Percentiles rank a stretch among this genome's conserved stretches.
phyloP scores from a whole-genome alignment of 2,888 invertebrate genomes.

The Dioctria linearis region DNA sequence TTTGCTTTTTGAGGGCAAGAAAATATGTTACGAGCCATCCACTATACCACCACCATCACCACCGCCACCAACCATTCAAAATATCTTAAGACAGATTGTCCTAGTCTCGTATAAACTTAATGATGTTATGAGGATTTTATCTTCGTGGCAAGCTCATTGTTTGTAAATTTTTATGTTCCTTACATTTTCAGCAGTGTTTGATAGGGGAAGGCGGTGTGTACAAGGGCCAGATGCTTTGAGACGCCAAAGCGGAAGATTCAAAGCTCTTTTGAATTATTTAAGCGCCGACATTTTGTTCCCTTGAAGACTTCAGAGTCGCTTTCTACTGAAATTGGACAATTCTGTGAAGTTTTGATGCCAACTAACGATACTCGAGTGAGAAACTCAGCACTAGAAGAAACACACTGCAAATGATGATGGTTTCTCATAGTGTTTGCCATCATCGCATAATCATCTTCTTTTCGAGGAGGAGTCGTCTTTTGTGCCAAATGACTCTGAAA shows the following conservation, averaged over 20 bases:
- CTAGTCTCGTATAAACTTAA: not conserved
- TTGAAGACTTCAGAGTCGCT: conserved; percentile 3
- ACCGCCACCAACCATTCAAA: not conserved
- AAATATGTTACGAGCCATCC: conserved; percentile 1
- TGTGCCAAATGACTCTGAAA: conserved; percentile 46
- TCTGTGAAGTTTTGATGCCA: conserved; percentile 48
- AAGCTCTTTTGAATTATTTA: conserved; percentile 9
- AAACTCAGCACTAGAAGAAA: conserved; percentile 12
- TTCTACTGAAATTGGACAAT: conserved; percentile 37
- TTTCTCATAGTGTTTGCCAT: conserved; percentile 24
- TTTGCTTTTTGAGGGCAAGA: not conserved
- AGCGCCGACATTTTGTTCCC: conserved; percentile 30
- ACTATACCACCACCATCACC: too few species aligned
- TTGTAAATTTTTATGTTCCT: conserved; percentile 19
- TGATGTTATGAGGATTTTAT: conserved; percentile 15
- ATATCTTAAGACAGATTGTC: not conserved
- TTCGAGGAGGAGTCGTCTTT: conserved; percentile 1
- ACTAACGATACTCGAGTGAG: conserved; percentile 49
- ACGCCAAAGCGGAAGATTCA: not conserved
- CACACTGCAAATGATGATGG: conserved; percentile 17
- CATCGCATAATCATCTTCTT: not conserved
- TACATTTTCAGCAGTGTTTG: not conserved
- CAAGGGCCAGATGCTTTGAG: not conserved
- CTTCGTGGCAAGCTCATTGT: conserved; percentile 22
- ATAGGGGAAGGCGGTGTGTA: not conserved